Base-by-base conservation (phyloP, 2,113 vertebrate genomes). In the Cololabis saira region DNA sequence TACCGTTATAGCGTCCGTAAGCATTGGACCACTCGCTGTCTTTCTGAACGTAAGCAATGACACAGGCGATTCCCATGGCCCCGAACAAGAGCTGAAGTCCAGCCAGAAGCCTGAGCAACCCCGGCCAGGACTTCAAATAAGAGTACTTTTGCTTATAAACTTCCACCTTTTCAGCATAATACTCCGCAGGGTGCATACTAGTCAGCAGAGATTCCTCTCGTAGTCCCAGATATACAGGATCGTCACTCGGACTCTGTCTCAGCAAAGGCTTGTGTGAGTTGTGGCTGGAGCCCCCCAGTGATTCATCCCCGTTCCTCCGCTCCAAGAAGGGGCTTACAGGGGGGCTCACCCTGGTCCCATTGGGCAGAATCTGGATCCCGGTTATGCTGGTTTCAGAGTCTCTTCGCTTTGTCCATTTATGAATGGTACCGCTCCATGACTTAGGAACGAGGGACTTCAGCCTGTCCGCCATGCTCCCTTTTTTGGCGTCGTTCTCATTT, bases 1-100 rank as follows among this genome's bases (percentile, higher is more conserved):
- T 12, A 12, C 83, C 68, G 5, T 76, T 87, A 49, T 87, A 82
- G 10, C 74, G 63, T 11, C 92, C 87, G 4, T 89, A 92, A 5
- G 77, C 16, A 42, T 91, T 92, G 74, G 88, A 89, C 93, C 92
- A 94, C 71, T 94, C 91, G 2, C 87, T 92, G 83, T 94, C 93
- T 74, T 92, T 93, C 64, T 94, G 92, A 68, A 94, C 65, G 60
- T 93, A 93, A 8, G 91, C 91, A 8, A 93, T 91, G 9, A 93
- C 70, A 17, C 93, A 94, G 6, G 93, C 92, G 0, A 94, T 67
- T 12, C 90, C 92, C 91, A 94, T 85, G 0, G 90, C 93, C 0
- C 93, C 94, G 22, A 94, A 90, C 1, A 95, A 74, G 11, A 95
- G 91, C 79, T 95, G 78, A 7, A 95, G 57, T 11, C 87, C 93